Conservation (phyloP, 2,113 vertebrate genomes). For the Callipepla californica region DNA sequence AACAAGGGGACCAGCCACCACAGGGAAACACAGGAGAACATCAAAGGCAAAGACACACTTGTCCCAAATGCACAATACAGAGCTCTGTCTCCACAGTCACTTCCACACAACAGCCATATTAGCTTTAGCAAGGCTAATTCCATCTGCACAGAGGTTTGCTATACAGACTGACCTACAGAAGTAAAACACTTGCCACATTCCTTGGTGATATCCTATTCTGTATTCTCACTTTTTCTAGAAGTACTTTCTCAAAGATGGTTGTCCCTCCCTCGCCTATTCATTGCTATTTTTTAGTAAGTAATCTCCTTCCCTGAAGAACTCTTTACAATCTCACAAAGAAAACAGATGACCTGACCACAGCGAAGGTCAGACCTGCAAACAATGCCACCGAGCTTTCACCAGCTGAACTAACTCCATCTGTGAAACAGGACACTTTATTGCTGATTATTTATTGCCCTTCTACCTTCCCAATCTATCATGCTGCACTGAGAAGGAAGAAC, state of each 20-base stretch:
- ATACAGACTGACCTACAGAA: neutral
- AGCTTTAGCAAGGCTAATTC: neutral
- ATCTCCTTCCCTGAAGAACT: neutral
- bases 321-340: constrained; percentile 8
- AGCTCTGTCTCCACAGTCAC: neutral
- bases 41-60: neutral
- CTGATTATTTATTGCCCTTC: neutral
- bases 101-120: neutral
- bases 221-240: neutral
- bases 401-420: neutral
- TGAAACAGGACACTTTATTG: neutral
- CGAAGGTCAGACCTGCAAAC: neutral
- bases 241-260: neutral
- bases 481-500: neutral
- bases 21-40: neutral
- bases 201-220: neutral
- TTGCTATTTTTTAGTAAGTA: neutral
- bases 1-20: neutral
- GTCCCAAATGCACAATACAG: neutral
- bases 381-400: accelerated
- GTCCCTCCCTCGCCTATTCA: neutral
- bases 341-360: neutral
- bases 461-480: neutral
- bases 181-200: neutral
- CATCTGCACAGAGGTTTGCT: accelerated